Percentiles rank a stretch among this genome's conserved stretches.
phyloP scores from a whole-genome alignment of 1,140 invertebrate species.

The Vanessa atalanta region DNA sequence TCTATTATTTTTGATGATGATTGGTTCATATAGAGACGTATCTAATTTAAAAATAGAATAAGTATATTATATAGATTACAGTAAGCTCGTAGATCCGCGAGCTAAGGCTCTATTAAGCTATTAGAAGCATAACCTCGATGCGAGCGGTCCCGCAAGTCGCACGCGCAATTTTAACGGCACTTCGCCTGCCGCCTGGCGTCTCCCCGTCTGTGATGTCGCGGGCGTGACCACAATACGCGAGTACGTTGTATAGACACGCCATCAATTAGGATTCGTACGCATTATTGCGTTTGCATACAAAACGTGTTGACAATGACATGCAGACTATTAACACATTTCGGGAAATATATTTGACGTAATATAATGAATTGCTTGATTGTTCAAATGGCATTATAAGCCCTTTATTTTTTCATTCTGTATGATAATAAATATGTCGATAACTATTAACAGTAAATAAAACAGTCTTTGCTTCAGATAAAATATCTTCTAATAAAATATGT shows the following conservation, averaged over 20 bases:
- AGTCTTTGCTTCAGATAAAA: too few species aligned
- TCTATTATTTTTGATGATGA: too few species aligned
- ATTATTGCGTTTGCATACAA: constrained; percentile 3
- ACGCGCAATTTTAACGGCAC: constrained; percentile 32
- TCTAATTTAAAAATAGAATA: not conserved
- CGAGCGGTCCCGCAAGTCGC: constrained; percentile 19
- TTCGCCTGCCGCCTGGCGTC: constrained; percentile 33
- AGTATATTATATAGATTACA: not conserved
- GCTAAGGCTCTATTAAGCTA: constrained; percentile 7
- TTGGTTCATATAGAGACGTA: too few species aligned
- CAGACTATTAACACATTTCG: not conserved
- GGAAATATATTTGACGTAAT: too few species aligned
- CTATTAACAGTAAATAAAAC: too few species aligned
- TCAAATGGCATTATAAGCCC: too few species aligned
- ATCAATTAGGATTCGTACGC: constrained; percentile 5
- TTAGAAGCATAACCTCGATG: constrained; percentile 26
- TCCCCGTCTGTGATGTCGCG: constrained; percentile 33
- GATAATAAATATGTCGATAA: too few species aligned
- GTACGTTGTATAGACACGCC: not conserved
- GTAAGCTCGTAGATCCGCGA: not conserved
- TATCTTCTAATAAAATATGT: too few species aligned
- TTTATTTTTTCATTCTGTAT: too few species aligned
- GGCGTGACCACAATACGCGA: constrained; percentile 35
- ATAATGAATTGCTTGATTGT: not conserved
- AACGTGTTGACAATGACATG: not conserved